Evolutionary conservation across 2,888 invertebrate genomes (phyloP).

Genomic region (Palloptera scutellata): DNA sequence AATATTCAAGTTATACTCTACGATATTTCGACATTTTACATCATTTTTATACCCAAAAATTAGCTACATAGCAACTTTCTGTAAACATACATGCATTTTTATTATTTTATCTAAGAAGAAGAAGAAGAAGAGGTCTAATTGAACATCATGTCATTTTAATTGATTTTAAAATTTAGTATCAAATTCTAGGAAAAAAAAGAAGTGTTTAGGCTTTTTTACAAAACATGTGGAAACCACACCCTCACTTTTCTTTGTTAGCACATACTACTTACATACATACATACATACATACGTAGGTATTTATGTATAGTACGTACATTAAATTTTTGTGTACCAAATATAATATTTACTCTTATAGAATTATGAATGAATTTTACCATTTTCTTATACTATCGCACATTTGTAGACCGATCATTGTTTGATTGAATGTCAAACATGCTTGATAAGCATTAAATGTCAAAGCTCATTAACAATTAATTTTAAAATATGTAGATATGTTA

Average conservation of each 20-base stretch:
- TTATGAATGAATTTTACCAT: no score
- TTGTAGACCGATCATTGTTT: no score
- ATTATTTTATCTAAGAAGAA: constrained; percentile 16
- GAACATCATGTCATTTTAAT: constrained; percentile 47
- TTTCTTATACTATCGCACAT: no score
- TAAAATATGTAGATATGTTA: no score
- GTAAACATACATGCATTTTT: constrained; percentile 30
- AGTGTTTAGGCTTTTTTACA: constrained; percentile 20
- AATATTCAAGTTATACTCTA: constrained; percentile 46
- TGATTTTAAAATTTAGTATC: constrained; percentile 41
- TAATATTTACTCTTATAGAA: no score
- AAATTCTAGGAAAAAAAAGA: constrained; percentile 43
- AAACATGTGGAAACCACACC: constrained; percentile 29
- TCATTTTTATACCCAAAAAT: constrained; percentile 43
- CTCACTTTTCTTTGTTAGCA: not conserved
- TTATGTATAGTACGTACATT: not conserved
- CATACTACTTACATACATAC: not conserved
- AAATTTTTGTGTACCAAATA: no score
- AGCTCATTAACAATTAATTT: no score
- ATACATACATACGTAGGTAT: not conserved
- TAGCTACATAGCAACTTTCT: not conserved
- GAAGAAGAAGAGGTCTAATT: constrained; percentile 39
- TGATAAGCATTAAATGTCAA: no score
- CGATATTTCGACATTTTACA: constrained; percentile 39
- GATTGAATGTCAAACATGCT: no score